phyloP scores from a whole-genome alignment of 2,888 invertebrate genomes.

The Hanleya hanleyi region DNA sequence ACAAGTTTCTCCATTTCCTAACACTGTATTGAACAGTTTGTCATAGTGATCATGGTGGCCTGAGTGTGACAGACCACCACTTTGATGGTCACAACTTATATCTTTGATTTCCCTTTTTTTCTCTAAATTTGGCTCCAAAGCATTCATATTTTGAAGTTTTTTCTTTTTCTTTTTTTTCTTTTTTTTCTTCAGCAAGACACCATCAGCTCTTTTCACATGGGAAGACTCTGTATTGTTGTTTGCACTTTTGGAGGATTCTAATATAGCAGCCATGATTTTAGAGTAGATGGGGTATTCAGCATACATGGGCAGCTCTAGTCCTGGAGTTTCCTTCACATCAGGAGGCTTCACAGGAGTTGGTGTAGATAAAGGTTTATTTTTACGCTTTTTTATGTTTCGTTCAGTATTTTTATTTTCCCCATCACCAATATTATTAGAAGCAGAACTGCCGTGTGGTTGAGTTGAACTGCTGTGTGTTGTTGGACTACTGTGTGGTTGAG shows the following conservation, averaged over 20 bases:
- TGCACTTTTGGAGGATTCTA: neutral
- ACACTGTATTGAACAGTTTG: too few relatives aligned
- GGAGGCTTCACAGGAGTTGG: too few relatives aligned
- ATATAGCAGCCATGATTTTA: neutral
- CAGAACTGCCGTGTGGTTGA: neutral
- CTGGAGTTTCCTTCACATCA: neutral
- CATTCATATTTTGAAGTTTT: neutral
- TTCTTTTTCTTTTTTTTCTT: conserved; percentile 3
- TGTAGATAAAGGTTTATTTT: neutral
- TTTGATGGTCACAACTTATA: too few relatives aligned
- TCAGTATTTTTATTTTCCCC: neutral
- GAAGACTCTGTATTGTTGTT: neutral
- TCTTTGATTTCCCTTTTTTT: neutral
- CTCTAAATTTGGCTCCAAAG: neutral
- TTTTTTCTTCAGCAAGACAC: neutral
- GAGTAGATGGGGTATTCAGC: neutral
- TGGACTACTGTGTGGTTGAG: neutral
- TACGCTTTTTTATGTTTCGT: neutral
- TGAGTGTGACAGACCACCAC: too few relatives aligned
- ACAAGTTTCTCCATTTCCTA: neutral
- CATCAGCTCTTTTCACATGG: neutral
- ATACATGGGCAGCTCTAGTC: neutral
- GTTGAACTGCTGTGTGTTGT: neutral
- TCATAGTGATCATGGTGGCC: too few relatives aligned
- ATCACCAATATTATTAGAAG: too few relatives aligned